These are phyloP conservation scores for Perccottus glenii DNA, from an alignment of 2,113 vertebrate species.

Conservation along the genomic window DNA sequence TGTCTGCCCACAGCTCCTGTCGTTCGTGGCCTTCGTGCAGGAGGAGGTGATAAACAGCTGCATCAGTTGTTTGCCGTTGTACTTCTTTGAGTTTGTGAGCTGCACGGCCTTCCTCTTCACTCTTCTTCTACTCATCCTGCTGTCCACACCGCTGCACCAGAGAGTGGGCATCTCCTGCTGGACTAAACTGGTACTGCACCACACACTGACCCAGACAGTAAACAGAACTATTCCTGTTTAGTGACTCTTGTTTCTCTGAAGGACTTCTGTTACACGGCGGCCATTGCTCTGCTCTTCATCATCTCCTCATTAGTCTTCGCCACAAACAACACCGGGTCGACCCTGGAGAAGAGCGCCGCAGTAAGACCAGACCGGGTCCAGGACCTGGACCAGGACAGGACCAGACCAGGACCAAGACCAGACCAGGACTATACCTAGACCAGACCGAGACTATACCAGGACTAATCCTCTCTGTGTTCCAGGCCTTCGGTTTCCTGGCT, in stretches of 20 bases:
- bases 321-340: conserved; percentile 38
- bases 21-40: conserved; percentile 86
- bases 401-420: not conserved
- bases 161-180: conserved; percentile 74
- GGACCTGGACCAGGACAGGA: not conserved
- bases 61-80: conserved; percentile 78
- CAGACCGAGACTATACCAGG: not conserved
- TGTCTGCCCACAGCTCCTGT: conserved; percentile 80
- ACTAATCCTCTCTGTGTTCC: conserved; percentile 19
- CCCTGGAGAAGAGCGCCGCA: conserved; percentile 68
- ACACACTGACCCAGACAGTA: too few relatives aligned
- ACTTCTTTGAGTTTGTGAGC: conserved; percentile 93
- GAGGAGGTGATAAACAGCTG: conserved; percentile 86
- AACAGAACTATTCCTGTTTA: not conserved
- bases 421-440: too few relatives aligned
- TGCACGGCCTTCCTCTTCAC: conserved; percentile 88
- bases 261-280: conserved; percentile 78
- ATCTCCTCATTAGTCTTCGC: conserved; percentile 80
- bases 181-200: conserved; percentile 71
- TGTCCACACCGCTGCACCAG: conserved; percentile 72
- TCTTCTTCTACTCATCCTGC: conserved; percentile 80
- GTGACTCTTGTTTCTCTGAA: conserved; percentile 45
- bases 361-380: conserved; percentile 71
- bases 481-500: conserved; percentile 88
- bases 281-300: conserved; percentile 63